Evolutionary conservation across 2,113 vertebrate species (phyloP).

Genomic region (Coptodon rendalli): DNA sequence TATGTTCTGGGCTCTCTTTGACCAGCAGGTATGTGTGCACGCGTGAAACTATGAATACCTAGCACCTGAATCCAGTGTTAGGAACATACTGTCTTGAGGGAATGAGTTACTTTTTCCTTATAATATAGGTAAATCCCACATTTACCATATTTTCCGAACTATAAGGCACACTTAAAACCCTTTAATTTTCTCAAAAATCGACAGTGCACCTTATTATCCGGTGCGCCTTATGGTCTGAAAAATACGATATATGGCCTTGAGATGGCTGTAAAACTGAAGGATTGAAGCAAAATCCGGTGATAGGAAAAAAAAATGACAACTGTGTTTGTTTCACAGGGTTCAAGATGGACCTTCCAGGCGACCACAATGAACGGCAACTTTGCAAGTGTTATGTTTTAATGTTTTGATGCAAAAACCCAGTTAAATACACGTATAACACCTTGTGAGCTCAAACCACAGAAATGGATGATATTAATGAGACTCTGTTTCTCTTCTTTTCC

Average conservation of each 20-base stretch:
- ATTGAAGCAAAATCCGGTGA: background rate
- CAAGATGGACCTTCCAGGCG: conserved; percentile 96
- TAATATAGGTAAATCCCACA: background rate
- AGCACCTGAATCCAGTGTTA: background rate
- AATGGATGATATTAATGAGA: background rate
- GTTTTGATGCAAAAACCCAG: background rate
- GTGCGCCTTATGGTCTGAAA: background rate
- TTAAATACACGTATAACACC: background rate
- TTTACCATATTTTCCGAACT: background rate
- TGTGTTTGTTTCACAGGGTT: conserved; percentile 74
- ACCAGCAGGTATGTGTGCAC: conserved; percentile 85
- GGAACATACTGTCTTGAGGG: background rate
- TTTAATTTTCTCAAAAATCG: background rate
- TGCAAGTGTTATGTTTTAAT: conserved; percentile 67
- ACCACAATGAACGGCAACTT: conserved; percentile 86
- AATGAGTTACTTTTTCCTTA: background rate
- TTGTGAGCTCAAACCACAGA: background rate
- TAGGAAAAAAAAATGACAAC: background rate
- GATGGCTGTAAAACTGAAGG: background rate
- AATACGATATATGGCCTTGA: background rate
- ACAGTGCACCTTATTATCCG: background rate
- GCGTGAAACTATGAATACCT: background rate
- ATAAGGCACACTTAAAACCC: background rate
- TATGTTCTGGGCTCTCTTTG: conserved; percentile 98
- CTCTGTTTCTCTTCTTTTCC: background rate